These are phyloP conservation scores for Aptenodytes patagonicus DNA, from an alignment of 2,113 vertebrate species.

Conservation along the genomic window DNA sequence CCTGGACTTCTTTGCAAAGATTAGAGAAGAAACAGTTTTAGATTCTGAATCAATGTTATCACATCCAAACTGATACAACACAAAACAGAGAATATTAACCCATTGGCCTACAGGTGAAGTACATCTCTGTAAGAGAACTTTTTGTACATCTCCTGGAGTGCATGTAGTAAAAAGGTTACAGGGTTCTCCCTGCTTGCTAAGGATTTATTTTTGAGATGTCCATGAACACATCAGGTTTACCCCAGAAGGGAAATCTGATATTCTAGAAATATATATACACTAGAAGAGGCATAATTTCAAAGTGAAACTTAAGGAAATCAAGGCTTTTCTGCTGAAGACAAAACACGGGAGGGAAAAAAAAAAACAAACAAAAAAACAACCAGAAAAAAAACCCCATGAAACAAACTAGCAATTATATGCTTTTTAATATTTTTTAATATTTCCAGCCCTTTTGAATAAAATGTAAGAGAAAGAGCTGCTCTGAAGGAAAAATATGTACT, in stretches of 20 bases:
- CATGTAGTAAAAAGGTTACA: background rate
- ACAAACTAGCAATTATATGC: accelerated
- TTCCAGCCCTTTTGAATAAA: background rate
- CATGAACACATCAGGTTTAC: background rate
- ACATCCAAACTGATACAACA: background rate
- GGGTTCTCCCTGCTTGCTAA: background rate
- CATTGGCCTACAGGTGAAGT: background rate
- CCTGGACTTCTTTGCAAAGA: background rate
- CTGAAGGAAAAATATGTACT: background rate
- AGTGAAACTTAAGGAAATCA: background rate
- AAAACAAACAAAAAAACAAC: background rate
- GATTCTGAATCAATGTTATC: background rate
- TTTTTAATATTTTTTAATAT: background rate
- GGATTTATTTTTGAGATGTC: background rate
- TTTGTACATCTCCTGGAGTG: background rate
- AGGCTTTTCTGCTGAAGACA: background rate
- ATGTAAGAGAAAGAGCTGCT: accelerated
- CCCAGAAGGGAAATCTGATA: background rate
- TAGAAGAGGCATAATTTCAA: background rate
- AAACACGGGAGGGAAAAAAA: background rate
- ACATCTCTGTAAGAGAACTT: background rate
- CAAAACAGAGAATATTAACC: background rate
- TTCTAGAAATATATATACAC: background rate
- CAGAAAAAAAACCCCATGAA: accelerated
- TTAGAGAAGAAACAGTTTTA: background rate